Base-by-base conservation (phyloP, 2,888 invertebrate species). In the Lacanobia wlatinum region DNA sequence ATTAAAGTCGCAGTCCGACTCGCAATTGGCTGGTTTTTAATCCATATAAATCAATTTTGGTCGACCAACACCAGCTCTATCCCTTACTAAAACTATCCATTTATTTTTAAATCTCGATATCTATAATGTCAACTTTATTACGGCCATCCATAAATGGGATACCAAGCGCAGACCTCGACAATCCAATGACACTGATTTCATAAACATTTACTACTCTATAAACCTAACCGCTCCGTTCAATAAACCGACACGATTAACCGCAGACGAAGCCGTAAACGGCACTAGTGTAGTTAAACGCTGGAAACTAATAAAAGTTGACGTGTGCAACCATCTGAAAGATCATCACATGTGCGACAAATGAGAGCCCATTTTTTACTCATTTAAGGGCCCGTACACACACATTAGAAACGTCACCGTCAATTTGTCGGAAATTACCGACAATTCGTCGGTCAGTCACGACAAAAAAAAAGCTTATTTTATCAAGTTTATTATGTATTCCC, bases 311-410 rank as follows among this genome's bases (percentile, higher is more conserved):
- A 87, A 88, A 82, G 76, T 86, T 85, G 86, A 87, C 87, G 83
- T 83, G 83, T 83, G 70, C 80, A 77, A 80, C 83, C 75, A 78
- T 75, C 82, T 83, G 80, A 86, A 84, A 86, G 73, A 87, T 87
- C 87, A 87, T 90, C 92, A 93, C 91, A 91, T 93, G 93, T 90
- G 90, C 73, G 81, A 88, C 91, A 91, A 92, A 93, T 91, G 90
- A 87, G 74, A 84, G 87, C 80, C 85, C 88, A 91, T 92, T 92
- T 94, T 93, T 93, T 91, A 91, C 90, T 68, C 65, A 65, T 50
- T 58, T 38, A 87, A 40, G 38, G 56, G 58, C 10, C 4, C 28
- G 34, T 9, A 8, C 55, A 56, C 55, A 55, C 28, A 23, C 10
- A 16, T 46, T 16, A 18, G n/a, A 28, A 28, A 3, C 28, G 48